Base-by-base conservation (phyloP, 2,888 invertebrate genomes). In the Lasius platythorax region DNA sequence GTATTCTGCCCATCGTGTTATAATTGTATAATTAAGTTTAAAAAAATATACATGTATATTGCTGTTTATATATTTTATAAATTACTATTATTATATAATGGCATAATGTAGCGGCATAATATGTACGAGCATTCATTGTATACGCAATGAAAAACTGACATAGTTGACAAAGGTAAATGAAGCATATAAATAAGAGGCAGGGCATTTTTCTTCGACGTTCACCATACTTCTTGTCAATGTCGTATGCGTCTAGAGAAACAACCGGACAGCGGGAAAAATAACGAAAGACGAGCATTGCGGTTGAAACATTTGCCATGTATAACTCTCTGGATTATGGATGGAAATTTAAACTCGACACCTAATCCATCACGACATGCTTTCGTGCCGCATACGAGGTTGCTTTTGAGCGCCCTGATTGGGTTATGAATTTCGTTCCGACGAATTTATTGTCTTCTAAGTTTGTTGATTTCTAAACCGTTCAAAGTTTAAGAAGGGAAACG, bases 271-370 rank as follows among this genome's bases (percentile, higher is more conserved):
- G 58, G 33, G 18, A 72, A 72, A 81, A 81, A 58, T 66, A 75
- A 67, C 82, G 43, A 67, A 74, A 75, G 82, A 67, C 46, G 76
- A 74, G 66, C 64, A 33, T 11, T 82, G 73, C 64, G 83, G 67
- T 79, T 67, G 73, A 82, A 56, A 53, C 40, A 33, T 53, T 58
- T 33, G 53, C 75, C 75, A 82, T 74, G 28, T 68, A 58, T 56
- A 63, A 30, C 43, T n/a, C 33, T n/a, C 74, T 43, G 61, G 82
- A 84, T 84, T 84, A 74, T 82, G 82, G 74, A 82, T 82, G 84
- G 82, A 75, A 82, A 84, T 84, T 84, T 84, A 84, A 84, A 82
- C 82, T 84, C 84, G 84, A 63, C 84, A 75, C 84, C 68, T 84
- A 84, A 82, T 84, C 84, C 84, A 84, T 84, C 84, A 84, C 68